Evolutionary conservation across 1,140 invertebrate species (phyloP), one percentile per base, ranked within the genome.

Genomic region (Eufriesea mexicana): DNA sequence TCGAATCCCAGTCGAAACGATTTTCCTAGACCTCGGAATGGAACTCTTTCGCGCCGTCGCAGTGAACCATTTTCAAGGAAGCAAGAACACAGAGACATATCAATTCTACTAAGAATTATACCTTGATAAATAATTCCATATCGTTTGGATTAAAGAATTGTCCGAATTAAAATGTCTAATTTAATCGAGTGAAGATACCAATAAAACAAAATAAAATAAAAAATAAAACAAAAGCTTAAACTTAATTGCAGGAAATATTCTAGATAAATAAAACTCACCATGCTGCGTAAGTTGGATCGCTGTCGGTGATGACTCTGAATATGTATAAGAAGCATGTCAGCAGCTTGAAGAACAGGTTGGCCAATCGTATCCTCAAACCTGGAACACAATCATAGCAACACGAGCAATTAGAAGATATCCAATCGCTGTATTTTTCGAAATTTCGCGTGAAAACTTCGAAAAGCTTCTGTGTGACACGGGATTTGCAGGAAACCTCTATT

Each of bases 361-460:
- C 98, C 90, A 99, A 98, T 92, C 99, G 97, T 95, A 99, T 99
- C 90, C 98, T 96, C 94, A 99, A 96, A 96, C 98, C 98, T 99
- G 95, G 70, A 96, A 84, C 47, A 90, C 59, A 79, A 71, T 2
- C n/a, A 75, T 67, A 75, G 28, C 25, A 49, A 28, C 18, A 16
- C 14, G 25, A 14, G 14, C 6, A 14, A 61, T 2, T 61, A 10
- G 10, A 59, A 59, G n/a, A 61, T 0, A 61, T 35, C 0, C 7
- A 0, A 35, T 62, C 2, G 1, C 35, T 35, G n/a, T n/a, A n/a
- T n/a, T 35, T 35, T 35, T 35, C 35, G 35, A 55, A 6, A 55
- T 55, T 55, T 55, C 9, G 7, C 23, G 23, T 8, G 9, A 23
- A n/a, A 59, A n/a, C 12, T 49, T 49, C 1, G 35, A 35, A 35